Evolutionary conservation across 1,140 invertebrate genomes (phyloP), one percentile per base, ranked within the genome.

Genomic region (Drosophila kepulauana): DNA sequence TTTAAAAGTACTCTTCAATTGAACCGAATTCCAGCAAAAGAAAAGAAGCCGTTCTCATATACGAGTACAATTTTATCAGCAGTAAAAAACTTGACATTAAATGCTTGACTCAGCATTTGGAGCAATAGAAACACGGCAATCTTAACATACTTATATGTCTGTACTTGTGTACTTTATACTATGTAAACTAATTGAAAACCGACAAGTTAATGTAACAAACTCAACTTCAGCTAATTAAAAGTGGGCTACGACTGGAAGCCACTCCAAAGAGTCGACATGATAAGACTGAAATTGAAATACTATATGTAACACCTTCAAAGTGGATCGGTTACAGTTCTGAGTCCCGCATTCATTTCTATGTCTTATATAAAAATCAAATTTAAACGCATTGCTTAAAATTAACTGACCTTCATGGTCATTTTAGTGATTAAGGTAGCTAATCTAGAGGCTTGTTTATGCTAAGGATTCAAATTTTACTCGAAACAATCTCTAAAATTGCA

Each of bases 171-270:
- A 25, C 25, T 13, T 33, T 52, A 33, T 30, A 30, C 10, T 30
- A 6, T 10, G 49, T 30, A n/a, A 69, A 51, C 30, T 30, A 43
- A 45, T 45, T 62, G 61, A 59, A 75, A 67, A 63, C 11, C 41
- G 41, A n/a, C 11, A 43, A 43, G 41, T 43, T 43, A 43, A 38
- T 58, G 54, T 64, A 59, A 59, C 33, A 54, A 78, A 76, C 45
- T 67, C 48, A 72, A 76, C 68, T 82, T 81, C 6, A 66, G 35
- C 59, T 73, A 82, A 82, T 82, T 76, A 70, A 82, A 76, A 68
- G 48, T 56, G 43, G 13, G 15, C 43, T 45, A 11, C 11, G 35
- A 49, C 13, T 10, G 20, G 16, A 13, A 43, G 64, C 30, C 38
- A 61, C 54, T 67, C 43, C 6, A 41, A 43, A 28, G 25, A 67